A percentile compares a stretch with the other conserved stretches of the same genome.
phyloP scores from a whole-genome alignment of 2,797 vertebrate species.

The Antennarius maculatus region DNA sequence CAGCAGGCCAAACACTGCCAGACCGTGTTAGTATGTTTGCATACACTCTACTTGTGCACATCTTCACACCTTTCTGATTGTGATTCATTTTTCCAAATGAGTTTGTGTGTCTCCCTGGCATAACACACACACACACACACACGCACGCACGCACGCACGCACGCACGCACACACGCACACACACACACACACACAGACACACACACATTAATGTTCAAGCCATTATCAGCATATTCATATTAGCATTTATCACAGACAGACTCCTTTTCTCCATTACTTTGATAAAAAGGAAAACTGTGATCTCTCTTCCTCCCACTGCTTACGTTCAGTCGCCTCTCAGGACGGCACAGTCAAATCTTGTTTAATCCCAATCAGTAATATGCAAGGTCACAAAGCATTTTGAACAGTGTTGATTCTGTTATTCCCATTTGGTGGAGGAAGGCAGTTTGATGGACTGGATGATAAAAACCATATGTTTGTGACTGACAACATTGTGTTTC shows the following conservation, averaged over 20 bases:
- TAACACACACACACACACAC: conserved; percentile 26
- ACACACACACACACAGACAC: conserved; percentile 16
- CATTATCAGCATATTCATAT: conserved; percentile 33
- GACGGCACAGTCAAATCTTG: conserved; percentile 42
- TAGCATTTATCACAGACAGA: conserved; percentile 35
- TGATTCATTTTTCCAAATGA: conserved; percentile 41
- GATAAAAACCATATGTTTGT: background rate
- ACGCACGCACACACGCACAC: conserved; percentile 21
- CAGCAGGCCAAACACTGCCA: conserved; percentile 33
- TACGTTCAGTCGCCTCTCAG: conserved; percentile 1
- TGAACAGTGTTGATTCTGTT: conserved; percentile 34
- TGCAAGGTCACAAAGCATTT: conserved; percentile 33
- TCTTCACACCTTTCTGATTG: conserved; percentile 55
- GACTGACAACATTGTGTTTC: conserved; percentile 35
- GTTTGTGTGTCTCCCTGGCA: conserved; percentile 17
- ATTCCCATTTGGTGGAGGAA: conserved; percentile 27
- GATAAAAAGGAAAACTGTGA: conserved; percentile 41
- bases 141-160: conserved; percentile 12
- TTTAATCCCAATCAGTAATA: conserved; percentile 51
- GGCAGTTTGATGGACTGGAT: conserved; percentile 16
- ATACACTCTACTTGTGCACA: conserved; percentile 20
- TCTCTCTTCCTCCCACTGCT: conserved; percentile 13
- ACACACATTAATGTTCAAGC: background rate
- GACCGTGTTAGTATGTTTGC: conserved; percentile 9
- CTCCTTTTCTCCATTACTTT: conserved; percentile 43